Evolutionary conservation across 2,113 vertebrate species (phyloP), one percentile per base, ranked within the genome.

Genomic region (Tragelaphus scriptus): DNA sequence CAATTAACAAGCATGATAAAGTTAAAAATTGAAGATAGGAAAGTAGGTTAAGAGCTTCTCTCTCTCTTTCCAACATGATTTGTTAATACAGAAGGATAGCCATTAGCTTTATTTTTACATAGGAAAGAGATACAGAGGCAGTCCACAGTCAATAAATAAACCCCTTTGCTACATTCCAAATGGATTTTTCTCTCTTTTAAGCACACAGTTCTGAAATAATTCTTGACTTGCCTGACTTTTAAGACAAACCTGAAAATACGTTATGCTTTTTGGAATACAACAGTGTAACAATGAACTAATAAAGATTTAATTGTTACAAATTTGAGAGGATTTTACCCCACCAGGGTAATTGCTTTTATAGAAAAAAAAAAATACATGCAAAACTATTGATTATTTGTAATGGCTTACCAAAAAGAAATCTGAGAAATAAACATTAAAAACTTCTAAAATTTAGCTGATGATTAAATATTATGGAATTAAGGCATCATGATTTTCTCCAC

Each of bases 41-140:
- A 99, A 99, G 98, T 99, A 99, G 99, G 99, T 98, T 99, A 99
- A 98, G 95, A 98, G 96, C 98, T 98, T 98, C 89, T 75, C 96
- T 98, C 98, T 96, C 49, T 97, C 80, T 90, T 91, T 96, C 63
- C 91, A 97, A 98, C 94, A 96, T 95, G 93, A 82, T 90, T 93
- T 98, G 97, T 95, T 96, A 90, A 96, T 95, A 98, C 16, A 98
- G 93, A 97, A 98, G 71, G 59, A 88, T 98, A 96, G 90, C n/a
- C 19, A 92, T 81, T 36, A 91, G 63, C 49, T 92, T 86, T 71
- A 89, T 85, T 95, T 95, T 95, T 55, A 84, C 21, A 55, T 5
- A 55, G 55, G 63, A 93, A 93, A 97, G 28, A 88, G 44, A 87
- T 53, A 65, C 3, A 94, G 90, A 63, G 16, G 21, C 12, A 92